phyloP scores from a whole-genome alignment of 1,140 invertebrate species.

The Pseudomyrmex gracilis region DNA sequence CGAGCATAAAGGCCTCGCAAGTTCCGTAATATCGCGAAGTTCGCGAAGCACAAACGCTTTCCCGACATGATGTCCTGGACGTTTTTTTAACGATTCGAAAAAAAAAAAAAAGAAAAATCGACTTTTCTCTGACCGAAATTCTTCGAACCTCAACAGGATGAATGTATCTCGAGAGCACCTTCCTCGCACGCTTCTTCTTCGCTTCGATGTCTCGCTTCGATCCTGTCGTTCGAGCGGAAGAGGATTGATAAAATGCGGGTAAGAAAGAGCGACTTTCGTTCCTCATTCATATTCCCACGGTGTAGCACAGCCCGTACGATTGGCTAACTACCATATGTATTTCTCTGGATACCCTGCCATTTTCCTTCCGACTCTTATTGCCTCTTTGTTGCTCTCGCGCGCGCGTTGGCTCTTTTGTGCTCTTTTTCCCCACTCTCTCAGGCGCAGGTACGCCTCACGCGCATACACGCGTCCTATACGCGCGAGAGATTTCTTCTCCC shows the following conservation, averaged over 20 bases:
- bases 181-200: not conserved
- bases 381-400: constrained; percentile 39
- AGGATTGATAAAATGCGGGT: constrained; percentile 80
- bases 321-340: constrained; percentile 83
- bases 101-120: not conserved
- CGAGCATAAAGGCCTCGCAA: too few relatives aligned
- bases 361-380: constrained; percentile 61
- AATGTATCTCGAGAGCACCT: not conserved
- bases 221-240: constrained; percentile 53
- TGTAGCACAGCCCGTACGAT: constrained; percentile 80
- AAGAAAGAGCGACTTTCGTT: constrained; percentile 76
- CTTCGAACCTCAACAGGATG: too few relatives aligned
- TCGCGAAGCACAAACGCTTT: too few relatives aligned
- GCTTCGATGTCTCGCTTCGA: constrained; percentile 13
- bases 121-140: constrained; percentile 2
- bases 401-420: constrained; percentile 52
- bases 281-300: constrained; percentile 84
- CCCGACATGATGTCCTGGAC: too few relatives aligned
- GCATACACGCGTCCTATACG: constrained; percentile 31
- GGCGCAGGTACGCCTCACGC: constrained; percentile 48
- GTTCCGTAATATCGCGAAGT: too few relatives aligned
- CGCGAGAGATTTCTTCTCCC: constrained; percentile 22
- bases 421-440: not conserved
- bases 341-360: constrained; percentile 69
- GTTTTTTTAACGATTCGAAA: too few relatives aligned